A percentile compares a stretch with the other conserved stretches of the same genome.
phyloP scores from a whole-genome alignment of 2,888 invertebrate genomes.

The Erynnis tages region DNA sequence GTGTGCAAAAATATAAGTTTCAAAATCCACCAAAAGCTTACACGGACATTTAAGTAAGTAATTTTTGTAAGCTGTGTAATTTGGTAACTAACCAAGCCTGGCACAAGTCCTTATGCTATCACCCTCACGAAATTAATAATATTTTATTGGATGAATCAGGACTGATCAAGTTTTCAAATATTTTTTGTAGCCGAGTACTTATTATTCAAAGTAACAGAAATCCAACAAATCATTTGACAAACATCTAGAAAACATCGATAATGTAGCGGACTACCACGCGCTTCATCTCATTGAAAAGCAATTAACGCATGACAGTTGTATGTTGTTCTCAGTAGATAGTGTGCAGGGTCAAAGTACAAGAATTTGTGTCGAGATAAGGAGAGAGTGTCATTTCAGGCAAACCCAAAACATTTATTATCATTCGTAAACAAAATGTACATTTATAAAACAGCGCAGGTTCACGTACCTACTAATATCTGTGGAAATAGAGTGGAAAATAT shows the following conservation, averaged over 20 bases:
- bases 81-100: too few species aligned
- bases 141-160: too few species aligned
- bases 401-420: conserved; percentile 10
- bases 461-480: too few species aligned
- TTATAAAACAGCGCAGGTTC: too few species aligned
- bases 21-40: too few species aligned
- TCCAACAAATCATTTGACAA: background rate
- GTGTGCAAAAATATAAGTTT: too few species aligned
- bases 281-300: conserved; percentile 48
- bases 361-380: conserved; percentile 49
- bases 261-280: conserved; percentile 30
- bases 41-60: too few species aligned
- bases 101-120: too few species aligned
- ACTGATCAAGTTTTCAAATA: too few species aligned
- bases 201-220: background rate
- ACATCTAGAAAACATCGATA: background rate
- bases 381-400: conserved; percentile 11
- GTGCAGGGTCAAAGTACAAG: conserved; percentile 54
- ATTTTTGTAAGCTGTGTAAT: too few species aligned
- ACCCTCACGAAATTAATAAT: too few species aligned
- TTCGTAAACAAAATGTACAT: conserved; percentile 9
- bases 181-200: background rate
- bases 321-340: conserved; percentile 22
- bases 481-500: too few species aligned
- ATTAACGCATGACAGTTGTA: conserved; percentile 45